Conservation (phyloP, 2,113 vertebrate genomes). For the Andinoacara biseriatus region DNA sequence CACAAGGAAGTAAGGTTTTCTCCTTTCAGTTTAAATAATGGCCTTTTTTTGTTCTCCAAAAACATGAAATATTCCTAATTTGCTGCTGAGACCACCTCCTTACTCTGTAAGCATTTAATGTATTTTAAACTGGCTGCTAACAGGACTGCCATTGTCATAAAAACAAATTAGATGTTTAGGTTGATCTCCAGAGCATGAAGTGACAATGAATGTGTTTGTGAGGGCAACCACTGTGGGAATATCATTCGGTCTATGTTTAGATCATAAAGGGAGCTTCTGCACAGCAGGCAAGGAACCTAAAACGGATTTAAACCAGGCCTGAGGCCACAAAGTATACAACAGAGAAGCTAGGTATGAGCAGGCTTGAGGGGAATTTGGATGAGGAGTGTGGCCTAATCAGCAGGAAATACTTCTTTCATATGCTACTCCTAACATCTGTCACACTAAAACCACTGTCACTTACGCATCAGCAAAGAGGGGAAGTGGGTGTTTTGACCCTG, state of each 20-base stretch:
- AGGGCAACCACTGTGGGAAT: not conserved
- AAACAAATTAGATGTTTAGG: not conserved
- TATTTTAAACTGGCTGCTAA: not conserved
- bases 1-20: conserved; percentile 96
- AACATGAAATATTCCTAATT: not conserved
- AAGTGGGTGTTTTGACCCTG: conserved; percentile 23
- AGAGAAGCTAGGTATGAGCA: not conserved
- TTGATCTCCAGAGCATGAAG: not conserved
- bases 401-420: conserved; percentile 52
- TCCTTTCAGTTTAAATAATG: not conserved
- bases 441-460: conserved; percentile 20
- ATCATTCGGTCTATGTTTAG: conserved; percentile 2
- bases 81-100: not conserved
- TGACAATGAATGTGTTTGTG: not conserved
- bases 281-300: not conserved
- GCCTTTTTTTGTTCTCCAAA: not conserved
- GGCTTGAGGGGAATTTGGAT: conserved; percentile 33
- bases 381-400: conserved; percentile 28
- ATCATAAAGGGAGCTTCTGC: conserved; percentile 6
- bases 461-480: conserved; percentile 29
- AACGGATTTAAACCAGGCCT: conserved; percentile 37
- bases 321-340: conserved; percentile 20
- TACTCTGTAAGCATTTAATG: not conserved
- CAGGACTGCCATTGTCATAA: not conserved
- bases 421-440: conserved; percentile 39